Evolutionary conservation across 2,113 vertebrate species (phyloP), one percentile per base, ranked within the genome.

Genomic region (Trichechus manatus): DNA sequence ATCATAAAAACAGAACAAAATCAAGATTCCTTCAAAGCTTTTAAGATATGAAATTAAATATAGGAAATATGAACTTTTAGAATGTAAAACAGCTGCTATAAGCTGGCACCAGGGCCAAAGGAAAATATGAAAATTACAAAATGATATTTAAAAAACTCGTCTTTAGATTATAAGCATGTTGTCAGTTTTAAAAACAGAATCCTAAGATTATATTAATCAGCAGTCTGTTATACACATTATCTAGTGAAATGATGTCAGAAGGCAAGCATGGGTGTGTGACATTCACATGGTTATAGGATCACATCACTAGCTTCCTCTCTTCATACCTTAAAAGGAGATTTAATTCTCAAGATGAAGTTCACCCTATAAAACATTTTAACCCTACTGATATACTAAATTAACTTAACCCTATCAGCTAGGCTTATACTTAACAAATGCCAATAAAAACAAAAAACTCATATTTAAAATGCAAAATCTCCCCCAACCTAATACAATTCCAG

Each of bases 291-390:
- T 77, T 95, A 91, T 85, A 98, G 96, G 95, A 98, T 99, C 98
- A 98, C 96, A 98, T 98, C 98, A 98, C 97, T 82, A 87, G 80
- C 95, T 94, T 84, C 87, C 90, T 96, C 92, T 96, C 97, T 97
- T 97, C 88, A 98, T 97, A 96, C 98, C 97, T 98, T 98, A 98
- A 98, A 99, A 98, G 98, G 98, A 98, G 92, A 94, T 96, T 95
- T 96, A 94, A 97, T 75, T 95, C 27, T 53, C 50, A 59, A 91
- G 66, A 75, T 82, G 64, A 96, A 97, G 89, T 93, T 72, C n/a
- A 74, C 89, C 80, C 89, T 96, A 87, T 92, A 85, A 19, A 85
- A 96, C 90, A 98, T 89, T 93, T 92, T 89, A 96, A 42, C 9
- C 36, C 13, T 22, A 84, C 0, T 39, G 33, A 79, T 81, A 36